Evolutionary conservation across 2,888 invertebrate genomes (phyloP), one percentile per base, ranked within the genome.

Genomic region (Drosophila eohydei): DNA sequence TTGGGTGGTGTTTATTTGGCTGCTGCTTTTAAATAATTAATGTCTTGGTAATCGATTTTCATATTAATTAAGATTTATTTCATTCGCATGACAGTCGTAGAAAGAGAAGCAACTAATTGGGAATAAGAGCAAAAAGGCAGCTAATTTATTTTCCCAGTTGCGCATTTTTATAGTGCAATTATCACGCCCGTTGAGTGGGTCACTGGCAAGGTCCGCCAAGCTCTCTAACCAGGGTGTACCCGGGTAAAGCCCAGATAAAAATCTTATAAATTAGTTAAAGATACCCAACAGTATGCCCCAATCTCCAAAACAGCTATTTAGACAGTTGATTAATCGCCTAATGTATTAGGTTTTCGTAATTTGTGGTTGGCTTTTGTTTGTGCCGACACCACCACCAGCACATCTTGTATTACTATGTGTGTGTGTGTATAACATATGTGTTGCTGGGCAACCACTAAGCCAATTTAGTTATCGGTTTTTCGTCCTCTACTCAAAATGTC

Each of bases 61-160:
- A 83, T 88, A 88, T 87, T 87, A 87, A 89, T 89, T 89, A 78
- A 89, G 89, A 87, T 87, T 87, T 88, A 89, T 87, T 73, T 75
- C 55, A 68, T 71, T 71, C 41, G 50, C 51, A 44, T 34, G 43
- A 56, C 46, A 46, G 14, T 14, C 14, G 59, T 21, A 36, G 34
- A 28, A 26, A 41, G 44, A 52, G 34, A 32, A 55, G 16, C 26
- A 55, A 43, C 50, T 46, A 21, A 46, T 41, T 8, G 50, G 30
- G 8, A 57, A 65, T 14, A 72, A 46, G 52, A 58, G 36, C 44
- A 54, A 67, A 69, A 66, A 78, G 51, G 41, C 58, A 44, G 64
- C 71, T 81, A 88, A 85, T 85, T 88, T 85, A 83, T 78, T 78
- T 81, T 62, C 80, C 69, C 48, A 78, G 69, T 78, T 82, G 83